phyloP scores from a whole-genome alignment of 2,797 vertebrate genomes.

The Astyanax mexicanus region DNA sequence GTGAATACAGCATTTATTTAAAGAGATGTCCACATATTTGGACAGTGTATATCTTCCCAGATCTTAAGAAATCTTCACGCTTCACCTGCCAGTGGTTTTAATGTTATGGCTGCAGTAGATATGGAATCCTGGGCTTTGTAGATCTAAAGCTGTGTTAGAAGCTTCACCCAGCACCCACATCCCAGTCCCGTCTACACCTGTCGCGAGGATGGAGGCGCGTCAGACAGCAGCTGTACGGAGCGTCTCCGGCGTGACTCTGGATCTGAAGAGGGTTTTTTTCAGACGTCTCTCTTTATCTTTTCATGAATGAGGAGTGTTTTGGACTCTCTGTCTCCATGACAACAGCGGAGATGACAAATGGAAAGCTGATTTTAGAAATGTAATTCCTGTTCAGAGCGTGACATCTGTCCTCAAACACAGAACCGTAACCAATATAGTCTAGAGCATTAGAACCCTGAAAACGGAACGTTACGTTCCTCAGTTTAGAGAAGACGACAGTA shows the following conservation, averaged over 20 bases:
- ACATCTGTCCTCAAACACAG: conserved; percentile 22
- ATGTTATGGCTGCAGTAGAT: too few relatives aligned
- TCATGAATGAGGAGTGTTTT: conserved; percentile 49
- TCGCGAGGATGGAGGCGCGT: too few relatives aligned
- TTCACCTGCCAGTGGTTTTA: too few relatives aligned
- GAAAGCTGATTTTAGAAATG: conserved; percentile 45
- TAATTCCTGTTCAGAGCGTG: conserved; percentile 34
- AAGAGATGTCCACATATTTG: too few relatives aligned
- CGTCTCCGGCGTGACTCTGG: neutral
- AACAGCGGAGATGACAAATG: conserved; percentile 53
- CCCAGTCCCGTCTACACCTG: too few relatives aligned
- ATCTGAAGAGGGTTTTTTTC: neutral
- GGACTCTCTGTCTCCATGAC: conserved; percentile 60
- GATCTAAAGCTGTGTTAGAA: too few relatives aligned
- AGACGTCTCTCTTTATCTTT: neutral
- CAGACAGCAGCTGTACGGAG: conserved; percentile 10
- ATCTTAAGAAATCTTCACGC: too few relatives aligned
- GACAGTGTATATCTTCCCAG: too few relatives aligned
- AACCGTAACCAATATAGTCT: neutral
- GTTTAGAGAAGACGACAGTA: neutral
- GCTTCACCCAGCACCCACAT: too few relatives aligned
- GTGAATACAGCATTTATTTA: too few relatives aligned
- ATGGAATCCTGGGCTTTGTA: too few relatives aligned
- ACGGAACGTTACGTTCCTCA: neutral
- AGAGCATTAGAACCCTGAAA: neutral